A percentile compares a stretch with the other conserved stretches of the same genome.
These are phyloP conservation scores for Dolichallabes microphthalmus DNA, from an alignment of 2,113 vertebrate genomes.

Conservation along the genomic window DNA sequence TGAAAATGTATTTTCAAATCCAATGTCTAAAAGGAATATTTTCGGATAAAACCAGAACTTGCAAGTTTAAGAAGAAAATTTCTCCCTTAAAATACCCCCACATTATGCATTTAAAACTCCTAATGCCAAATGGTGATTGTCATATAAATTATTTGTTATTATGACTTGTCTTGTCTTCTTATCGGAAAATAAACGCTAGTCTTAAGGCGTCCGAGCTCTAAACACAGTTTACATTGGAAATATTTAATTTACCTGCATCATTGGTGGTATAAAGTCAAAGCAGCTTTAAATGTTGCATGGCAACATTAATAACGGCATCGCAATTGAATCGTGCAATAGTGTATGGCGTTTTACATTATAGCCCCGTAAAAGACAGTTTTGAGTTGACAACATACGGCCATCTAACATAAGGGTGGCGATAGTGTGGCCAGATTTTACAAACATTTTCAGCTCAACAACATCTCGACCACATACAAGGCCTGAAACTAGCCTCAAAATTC, in stretches of 20 bases:
- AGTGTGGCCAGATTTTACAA: background rate
- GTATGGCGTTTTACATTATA: background rate
- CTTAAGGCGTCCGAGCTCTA: background rate
- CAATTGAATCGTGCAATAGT: background rate
- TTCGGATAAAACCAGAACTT: background rate
- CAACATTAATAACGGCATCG: background rate
- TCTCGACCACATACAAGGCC: background rate
- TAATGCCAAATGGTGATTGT: background rate
- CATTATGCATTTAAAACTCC: background rate
- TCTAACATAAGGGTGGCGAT: background rate
- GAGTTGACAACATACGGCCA: background rate
- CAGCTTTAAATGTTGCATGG: background rate
- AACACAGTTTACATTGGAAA: background rate
- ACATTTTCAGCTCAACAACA: background rate
- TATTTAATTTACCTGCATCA: background rate
- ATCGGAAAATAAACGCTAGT: background rate
- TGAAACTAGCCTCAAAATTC: background rate
- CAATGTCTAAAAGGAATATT: background rate
- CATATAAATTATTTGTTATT: background rate
- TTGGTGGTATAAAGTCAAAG: background rate
- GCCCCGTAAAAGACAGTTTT: background rate
- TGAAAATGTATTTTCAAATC: background rate
- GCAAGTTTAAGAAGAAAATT: background rate
- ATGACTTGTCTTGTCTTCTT: slow-evolving; percentile 1
- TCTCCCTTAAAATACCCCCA: background rate